Base-by-base conservation (phyloP, 2,888 invertebrate genomes). In the Cylloceria caligata region DNA sequence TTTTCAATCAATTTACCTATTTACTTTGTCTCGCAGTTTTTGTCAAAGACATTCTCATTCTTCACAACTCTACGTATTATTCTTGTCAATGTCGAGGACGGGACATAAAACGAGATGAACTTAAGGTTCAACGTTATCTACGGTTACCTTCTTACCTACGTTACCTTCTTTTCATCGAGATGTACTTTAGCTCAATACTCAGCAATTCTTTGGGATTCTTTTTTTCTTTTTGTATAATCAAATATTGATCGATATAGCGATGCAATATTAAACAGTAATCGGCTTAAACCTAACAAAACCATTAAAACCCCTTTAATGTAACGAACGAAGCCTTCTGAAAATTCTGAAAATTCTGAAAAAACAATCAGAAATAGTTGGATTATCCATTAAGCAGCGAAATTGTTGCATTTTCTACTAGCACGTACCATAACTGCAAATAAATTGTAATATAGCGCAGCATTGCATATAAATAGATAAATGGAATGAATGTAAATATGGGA, bases 1-100 rank as follows among this genome's bases (percentile, higher is more conserved):
- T 45, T 65, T 36, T 21, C 39, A 11, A n/a, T 2, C 21, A n/a
- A 39, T 34, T 39, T 42, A 19, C 24, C n/a, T 21, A 21, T 13
- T 42, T 13, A 3, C 11, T 34, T 52, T n/a, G 39, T 27, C 47
- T 45, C 16, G 19, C 77, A 81, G 81, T 81, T 77, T 67, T 36
- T 81, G 16, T 77, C 81, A 11, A 77, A 69, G 36, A 77, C 81
- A 2, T 77, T 77, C 62, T 81, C 81, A 1, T 81, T 69, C 30
- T 81, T 77, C 57, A 81, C 81, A 2, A 68, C 81, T 13, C 42
- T 81, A 11, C 81, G 81, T 1, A 47, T 81, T 4, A 36, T 77
- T n/a, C 49, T 81, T 24, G 76, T 55, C 45, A 67, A 77, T 34
- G 52, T 55, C 21, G 19, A 49, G 5, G n/a, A 55, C n/a, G n/a